Evolutionary conservation across 92 coral and sea anemone genomes (phyloP), one percentile per base, ranked within the genome.

Genomic region (Diadumene lineata): DNA sequence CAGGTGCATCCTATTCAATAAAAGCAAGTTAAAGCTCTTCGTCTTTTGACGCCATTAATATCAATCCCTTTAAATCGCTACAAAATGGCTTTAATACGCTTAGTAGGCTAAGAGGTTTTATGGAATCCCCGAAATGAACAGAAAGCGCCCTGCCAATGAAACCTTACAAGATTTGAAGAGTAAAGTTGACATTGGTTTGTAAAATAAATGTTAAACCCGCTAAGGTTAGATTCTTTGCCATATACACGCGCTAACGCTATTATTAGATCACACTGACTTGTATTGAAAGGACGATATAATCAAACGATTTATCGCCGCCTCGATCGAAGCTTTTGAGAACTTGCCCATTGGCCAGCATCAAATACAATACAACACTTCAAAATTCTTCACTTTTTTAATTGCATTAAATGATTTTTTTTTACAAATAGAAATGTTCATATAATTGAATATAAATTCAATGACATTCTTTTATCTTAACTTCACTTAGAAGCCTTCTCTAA

Each of bases 381-480:
- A 23, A 58, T 7, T 58, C 17, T 9, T 58, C 31, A 58, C 23
- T 58, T 22, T 7, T 58, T 58, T 58, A 23, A 58, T 58, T 58
- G 4, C 31, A 1, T 22, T 58, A 11, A 3, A 26, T 10, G 16
- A 6, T 22, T 23, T 10, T 58, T 58, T 58, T 58, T 58, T 58
- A 58, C 64, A 58, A 58, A 58, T 22, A 58, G 64, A 58, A 53
- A 53, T 38, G 48, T 38, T 38, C 48, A n/a, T n/a, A n/a, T n/a
- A n/a, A n/a, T n/a, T n/a, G n/a, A n/a, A n/a, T n/a, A n/a, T n/a
- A n/a, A n/a, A n/a, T n/a, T n/a, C n/a, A n/a, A n/a, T n/a, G n/a
- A n/a, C n/a, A n/a, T n/a, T n/a, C n/a, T n/a, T 38, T 38, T 38
- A 6, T 38, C 13, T 4, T 38, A 38, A 13, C 48, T 38, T 38